phyloP scores from a whole-genome alignment of 2,888 invertebrate species.

The Tenthredo scrophulariae region DNA sequence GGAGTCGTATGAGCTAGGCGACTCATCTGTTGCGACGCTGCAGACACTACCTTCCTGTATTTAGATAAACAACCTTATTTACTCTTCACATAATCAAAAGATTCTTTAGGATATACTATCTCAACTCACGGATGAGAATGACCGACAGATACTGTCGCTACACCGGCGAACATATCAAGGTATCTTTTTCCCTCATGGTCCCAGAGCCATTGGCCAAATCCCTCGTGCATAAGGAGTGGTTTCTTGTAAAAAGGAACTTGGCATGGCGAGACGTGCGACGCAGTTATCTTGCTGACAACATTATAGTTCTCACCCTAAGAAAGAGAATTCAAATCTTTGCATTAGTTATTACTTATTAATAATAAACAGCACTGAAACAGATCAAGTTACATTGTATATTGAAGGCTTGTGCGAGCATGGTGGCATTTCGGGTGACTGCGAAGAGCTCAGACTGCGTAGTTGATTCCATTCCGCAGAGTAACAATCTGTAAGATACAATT shows the following conservation, averaged over 20 bases:
- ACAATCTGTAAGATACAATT: not conserved
- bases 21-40: slow-evolving; percentile 88
- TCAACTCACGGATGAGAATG: slow-evolving; percentile 97
- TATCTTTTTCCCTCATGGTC: slow-evolving; percentile 93
- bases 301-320: slow-evolving; percentile 83
- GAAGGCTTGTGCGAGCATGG: slow-evolving; percentile 60
- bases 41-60: slow-evolving; percentile 90
- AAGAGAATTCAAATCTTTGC: not conserved
- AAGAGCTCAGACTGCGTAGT: slow-evolving; percentile 58
- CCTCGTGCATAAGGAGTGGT: slow-evolving; percentile 91
- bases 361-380: not conserved
- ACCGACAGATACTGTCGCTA: slow-evolving; percentile 98
- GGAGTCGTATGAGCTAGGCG: slow-evolving; percentile 95
- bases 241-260: slow-evolving; percentile 88
- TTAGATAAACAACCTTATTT: slow-evolving; percentile 49
- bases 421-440: slow-evolving; percentile 59
- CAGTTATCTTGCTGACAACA: slow-evolving; percentile 81
- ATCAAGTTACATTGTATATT: slow-evolving; percentile 60
- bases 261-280: slow-evolving; percentile 85
- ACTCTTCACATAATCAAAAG: not conserved
- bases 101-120: not conserved
- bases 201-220: slow-evolving; percentile 95
- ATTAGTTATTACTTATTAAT: slow-evolving; percentile 17
- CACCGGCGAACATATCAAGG: slow-evolving; percentile 97
- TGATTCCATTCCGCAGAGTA: slow-evolving; percentile 57